Evolutionary conservation across 2,888 invertebrate species (phyloP).

Genomic region (Serripes groenlandicus): DNA sequence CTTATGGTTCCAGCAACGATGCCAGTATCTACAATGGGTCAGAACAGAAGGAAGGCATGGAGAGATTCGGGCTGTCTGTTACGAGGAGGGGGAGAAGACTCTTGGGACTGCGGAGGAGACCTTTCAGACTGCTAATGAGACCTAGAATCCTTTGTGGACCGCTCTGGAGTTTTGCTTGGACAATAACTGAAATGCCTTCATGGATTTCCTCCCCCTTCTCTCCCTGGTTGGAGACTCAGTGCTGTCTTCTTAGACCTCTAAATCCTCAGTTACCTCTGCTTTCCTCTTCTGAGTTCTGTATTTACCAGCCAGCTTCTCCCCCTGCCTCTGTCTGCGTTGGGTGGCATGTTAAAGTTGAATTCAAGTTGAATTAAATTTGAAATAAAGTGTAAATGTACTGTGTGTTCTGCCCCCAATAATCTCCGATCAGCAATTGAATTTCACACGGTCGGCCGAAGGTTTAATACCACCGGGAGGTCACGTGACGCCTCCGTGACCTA

Average conservation of each 20-base stretch:
- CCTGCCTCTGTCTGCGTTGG: slow-evolving; percentile 34
- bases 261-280: slow-evolving; percentile 52
- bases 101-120: too few relatives aligned
- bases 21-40: too few relatives aligned
- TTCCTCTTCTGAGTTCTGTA: slow-evolving; percentile 43
- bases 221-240: slow-evolving; percentile 39
- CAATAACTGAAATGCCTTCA: slow-evolving; percentile 19
- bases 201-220: slow-evolving; percentile 24
- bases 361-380: slow-evolving; percentile 9
- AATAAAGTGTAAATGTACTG: neutral
- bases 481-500: slow-evolving; percentile 27
- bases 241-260: slow-evolving; percentile 47
- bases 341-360: slow-evolving; percentile 4
- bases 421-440: slow-evolving; percentile 33
- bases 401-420: slow-evolving; percentile 9
- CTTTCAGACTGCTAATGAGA: neutral
- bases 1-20: too few relatives aligned
- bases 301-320: slow-evolving; percentile 44
- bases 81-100: too few relatives aligned
- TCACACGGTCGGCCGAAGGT: slow-evolving; percentile 12
- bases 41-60: too few relatives aligned
- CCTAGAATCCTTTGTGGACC: neutral
- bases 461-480: slow-evolving; percentile 41
- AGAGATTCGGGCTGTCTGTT: too few relatives aligned
- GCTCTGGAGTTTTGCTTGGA: neutral